Conservation (phyloP, 2,888 invertebrate species). For the Heteromyza rotundicornis region DNA sequence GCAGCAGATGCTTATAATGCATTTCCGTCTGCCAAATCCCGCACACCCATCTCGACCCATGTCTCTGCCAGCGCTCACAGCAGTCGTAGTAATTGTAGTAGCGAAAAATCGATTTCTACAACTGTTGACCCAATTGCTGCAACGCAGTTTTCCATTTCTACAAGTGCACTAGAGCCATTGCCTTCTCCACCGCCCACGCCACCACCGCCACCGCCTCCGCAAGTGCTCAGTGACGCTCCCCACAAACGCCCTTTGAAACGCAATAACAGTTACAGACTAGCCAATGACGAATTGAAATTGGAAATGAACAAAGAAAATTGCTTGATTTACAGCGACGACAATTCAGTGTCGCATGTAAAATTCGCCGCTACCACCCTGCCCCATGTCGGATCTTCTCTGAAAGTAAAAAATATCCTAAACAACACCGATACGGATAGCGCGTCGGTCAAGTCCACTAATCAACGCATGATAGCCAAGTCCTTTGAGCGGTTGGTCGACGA, state of each 20-base stretch:
- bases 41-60: too few species aligned
- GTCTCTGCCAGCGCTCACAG: background rate
- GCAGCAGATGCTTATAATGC: constrained; percentile 27
- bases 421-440: background rate
- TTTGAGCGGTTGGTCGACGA: constrained; percentile 62
- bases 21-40: constrained; percentile 21
- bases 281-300: constrained; percentile 68
- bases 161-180: constrained; percentile 30
- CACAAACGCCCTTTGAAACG: constrained; percentile 69
- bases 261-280: constrained; percentile 84
- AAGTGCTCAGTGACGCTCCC: constrained; percentile 25
- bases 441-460: constrained; percentile 36
- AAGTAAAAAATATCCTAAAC: constrained; percentile 37
- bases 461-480: constrained; percentile 71
- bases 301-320: constrained; percentile 62
- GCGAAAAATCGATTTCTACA: constrained; percentile 31
- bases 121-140: constrained; percentile 1
- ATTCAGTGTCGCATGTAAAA: background rate
- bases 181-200: constrained; percentile 11
- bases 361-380: constrained; percentile 38
- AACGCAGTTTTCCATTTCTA: constrained; percentile 46
- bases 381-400: constrained; percentile 43
- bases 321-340: constrained; percentile 34
- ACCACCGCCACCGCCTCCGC: background rate
- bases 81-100: constrained; percentile 17